Evolutionary conservation across 2,797 vertebrate species (phyloP).

Genomic region (Manis crassicaudata): DNA sequence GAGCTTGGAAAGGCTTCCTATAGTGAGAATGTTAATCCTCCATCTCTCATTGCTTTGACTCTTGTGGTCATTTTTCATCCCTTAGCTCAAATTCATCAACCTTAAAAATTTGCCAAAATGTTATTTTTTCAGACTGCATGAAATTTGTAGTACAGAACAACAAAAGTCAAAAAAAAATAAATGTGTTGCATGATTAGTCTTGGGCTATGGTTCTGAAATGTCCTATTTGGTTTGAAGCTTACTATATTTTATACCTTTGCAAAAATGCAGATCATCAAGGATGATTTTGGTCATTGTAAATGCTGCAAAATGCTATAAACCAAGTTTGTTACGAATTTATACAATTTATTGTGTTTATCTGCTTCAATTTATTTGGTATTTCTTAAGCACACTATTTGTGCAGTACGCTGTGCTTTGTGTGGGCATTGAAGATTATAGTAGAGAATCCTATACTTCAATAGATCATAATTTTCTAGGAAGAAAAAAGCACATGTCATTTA

Average conservation of each 20-base stretch:
- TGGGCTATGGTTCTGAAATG: neutral
- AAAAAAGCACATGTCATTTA: neutral
- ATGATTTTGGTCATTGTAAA: neutral
- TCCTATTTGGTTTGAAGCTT: neutral
- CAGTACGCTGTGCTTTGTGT: neutral
- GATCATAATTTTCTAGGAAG: neutral
- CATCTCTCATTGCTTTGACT: neutral
- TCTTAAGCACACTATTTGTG: neutral
- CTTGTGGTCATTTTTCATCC: neutral
- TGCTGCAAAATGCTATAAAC: neutral
- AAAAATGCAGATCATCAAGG: neutral
- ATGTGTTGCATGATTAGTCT: neutral
- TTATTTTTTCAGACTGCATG: neutral
- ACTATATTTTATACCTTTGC: neutral
- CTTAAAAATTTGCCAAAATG: slow-evolving; percentile 25
- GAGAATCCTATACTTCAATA: neutral
- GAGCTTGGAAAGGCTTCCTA: neutral
- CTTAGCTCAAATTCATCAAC: neutral
- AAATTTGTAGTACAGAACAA: neutral
- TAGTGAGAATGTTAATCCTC: neutral
- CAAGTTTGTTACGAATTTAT: neutral
- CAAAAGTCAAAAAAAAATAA: neutral
- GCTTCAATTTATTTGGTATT: neutral
- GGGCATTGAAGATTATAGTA: neutral
- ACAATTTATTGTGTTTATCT: neutral